Conservation (phyloP, 2,113 vertebrate species). For the Dendropsophus ebraccatus region DNA sequence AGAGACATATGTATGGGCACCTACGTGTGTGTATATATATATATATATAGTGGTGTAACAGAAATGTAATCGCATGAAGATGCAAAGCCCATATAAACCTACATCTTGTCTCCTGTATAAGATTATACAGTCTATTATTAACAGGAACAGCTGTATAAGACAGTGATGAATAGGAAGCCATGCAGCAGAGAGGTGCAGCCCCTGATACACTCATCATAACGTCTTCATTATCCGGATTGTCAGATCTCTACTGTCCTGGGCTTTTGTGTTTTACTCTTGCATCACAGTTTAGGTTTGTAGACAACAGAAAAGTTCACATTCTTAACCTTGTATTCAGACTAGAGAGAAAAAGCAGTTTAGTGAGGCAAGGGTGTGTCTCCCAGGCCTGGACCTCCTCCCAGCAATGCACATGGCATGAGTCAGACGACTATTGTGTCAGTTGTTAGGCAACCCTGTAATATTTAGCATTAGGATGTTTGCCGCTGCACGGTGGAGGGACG, state of each 20-base stretch:
- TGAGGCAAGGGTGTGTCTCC: conserved; percentile 45
- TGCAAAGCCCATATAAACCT: background rate
- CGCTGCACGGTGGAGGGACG: background rate
- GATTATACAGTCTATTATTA: background rate
- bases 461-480: conserved; percentile 23
- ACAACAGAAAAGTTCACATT: background rate
- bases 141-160: background rate
- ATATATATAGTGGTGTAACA: too few species aligned
- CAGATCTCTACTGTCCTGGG: background rate
- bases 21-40: too few species aligned
- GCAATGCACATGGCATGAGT: conserved; percentile 41
- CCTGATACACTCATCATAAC: background rate
- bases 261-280: background rate
- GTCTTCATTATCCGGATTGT: background rate
- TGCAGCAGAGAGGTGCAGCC: background rate
- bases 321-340: background rate
- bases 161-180: background rate
- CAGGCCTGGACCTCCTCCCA: conserved; percentile 32
- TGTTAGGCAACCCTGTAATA: conserved; percentile 50
- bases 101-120: background rate
- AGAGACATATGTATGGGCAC: too few species aligned
- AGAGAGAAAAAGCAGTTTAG: background rate
- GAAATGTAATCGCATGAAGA: too few species aligned
- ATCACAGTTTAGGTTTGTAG: background rate
- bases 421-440: conserved; percentile 51